Base-by-base conservation (phyloP, 2,888 invertebrate species). In the Tanytarsus gracilentus region DNA sequence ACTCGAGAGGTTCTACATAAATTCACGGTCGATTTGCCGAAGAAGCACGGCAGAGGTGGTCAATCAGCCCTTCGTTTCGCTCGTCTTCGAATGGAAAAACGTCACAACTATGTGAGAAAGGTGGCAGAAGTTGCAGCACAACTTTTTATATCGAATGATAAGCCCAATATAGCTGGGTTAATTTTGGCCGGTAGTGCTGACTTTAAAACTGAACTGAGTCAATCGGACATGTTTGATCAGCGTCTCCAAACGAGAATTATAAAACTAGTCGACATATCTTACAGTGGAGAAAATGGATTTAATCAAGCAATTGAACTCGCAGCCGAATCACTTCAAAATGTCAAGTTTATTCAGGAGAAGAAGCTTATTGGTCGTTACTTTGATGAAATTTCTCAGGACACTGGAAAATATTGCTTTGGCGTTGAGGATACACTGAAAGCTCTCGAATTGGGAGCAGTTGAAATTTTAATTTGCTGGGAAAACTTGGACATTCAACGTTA, bases 281-380 rank as follows among this genome's bases (percentile, higher is more conserved):
- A 99, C 73, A 99, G 99, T 40, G 99, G 99, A 8, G 99, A 99
- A 77, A 99, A 99, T 73, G 99, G 99, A 60, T 99, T 99, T 78
- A 99, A 99, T 78, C 99, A 99, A 74, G 99, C 99, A 64, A 99
- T 99, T 68, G 99, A 99, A 78, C 77, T 99, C 68, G 95, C 99
- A 1, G 95, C 98, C 1, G 99, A 99, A 78, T 93, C 97, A 14
- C 78, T 99, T 66, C 94, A 96, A 71, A 98, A 99, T 75, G 99
- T 99, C 62, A 99, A 99, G 79, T 99, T 99, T 70, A 98, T 99
- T 67, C 99, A 99, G 76, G 99, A 99, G 77, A 99, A 99, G 79
- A 99, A 99, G 79, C 83, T 99, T 62, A 99, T 99, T 70, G 96
- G 97, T 73, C 81, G 85, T 67, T 85, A 85, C 74, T 85, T 85